Base-by-base conservation (phyloP, 2,888 invertebrate species). In the Drosophila pegasa region DNA sequence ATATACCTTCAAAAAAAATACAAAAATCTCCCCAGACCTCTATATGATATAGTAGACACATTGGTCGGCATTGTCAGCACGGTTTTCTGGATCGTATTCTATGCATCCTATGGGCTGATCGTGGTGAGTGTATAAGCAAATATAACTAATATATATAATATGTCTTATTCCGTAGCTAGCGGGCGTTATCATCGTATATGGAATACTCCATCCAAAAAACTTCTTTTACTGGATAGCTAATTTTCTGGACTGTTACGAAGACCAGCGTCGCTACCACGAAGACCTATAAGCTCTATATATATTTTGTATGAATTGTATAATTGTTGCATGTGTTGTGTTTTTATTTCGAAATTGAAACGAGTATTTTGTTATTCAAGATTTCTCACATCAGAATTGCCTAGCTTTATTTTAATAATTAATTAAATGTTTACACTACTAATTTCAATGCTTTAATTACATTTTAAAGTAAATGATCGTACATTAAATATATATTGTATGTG, bases 391-490 rank as follows among this genome's bases (percentile, higher is more conserved):
- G 66, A 84, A 80, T 84, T 82, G 72, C 83, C 83, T 84, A 84
- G 66, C 60, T 86, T 86, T 83, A 88, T 86, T 86, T 71, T 77
- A 75, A 80, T 87, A 80, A 69, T 81, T 84, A 87, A 79, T 88
- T 81, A 83, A 50, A 71, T 82, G 73, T 79, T 72, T 84, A 87
- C 57, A 79, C 87, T 86, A 86, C 89, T 79, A 86, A 88, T 88
- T 88, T 87, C 84, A 71, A 84, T 80, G 67, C 59, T 63, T 75
- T 77, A 79, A 77, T 88, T 85, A 87, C 89, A 84, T 81, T 81
- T 84, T 78, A 87, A 81, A 87, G 74, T 87, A 81, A 87, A 73
- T 87, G 75, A 73, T 68, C 70, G 63, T 61, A 59, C 76, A 71
- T 67, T 69, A 78, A 64, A 72, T 70, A 84, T 64, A 65, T 70